Percentiles rank a stretch among this genome's conserved stretches.
Evolutionary conservation across 2,113 vertebrate genomes (phyloP).

Genomic region (Ophiodon elongatus): DNA sequence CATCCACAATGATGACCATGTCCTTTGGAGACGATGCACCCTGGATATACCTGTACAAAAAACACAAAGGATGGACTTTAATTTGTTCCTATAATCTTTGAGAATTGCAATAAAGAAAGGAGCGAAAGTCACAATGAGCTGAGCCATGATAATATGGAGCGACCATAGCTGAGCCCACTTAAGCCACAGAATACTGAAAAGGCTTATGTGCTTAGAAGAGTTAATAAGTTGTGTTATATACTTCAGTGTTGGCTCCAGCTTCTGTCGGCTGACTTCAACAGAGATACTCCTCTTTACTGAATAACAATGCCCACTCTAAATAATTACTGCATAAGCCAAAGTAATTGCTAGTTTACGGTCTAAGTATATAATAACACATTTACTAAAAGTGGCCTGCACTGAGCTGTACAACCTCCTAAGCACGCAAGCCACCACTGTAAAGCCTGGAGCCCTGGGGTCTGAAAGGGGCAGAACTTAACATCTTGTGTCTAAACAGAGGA

Average conservation of each 20-base stretch:
- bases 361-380: conserved; percentile 64
- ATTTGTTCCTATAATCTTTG: conserved; percentile 64
- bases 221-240: conserved; percentile 75
- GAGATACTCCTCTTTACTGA: conserved; percentile 57
- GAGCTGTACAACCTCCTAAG: conserved; percentile 20
- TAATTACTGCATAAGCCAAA: conserved; percentile 66
- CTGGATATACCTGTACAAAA: conserved; percentile 94
- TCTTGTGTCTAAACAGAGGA: neutral
- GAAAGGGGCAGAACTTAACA: conserved; percentile 10
- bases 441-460: neutral
- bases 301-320: conserved; percentile 67
- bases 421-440: neutral
- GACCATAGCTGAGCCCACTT: conserved; percentile 72
- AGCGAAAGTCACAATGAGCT: conserved; percentile 64
- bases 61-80: conserved; percentile 62
- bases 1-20: conserved; percentile 99
- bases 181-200: conserved; percentile 71
- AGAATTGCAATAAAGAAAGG: conserved; percentile 44
- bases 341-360: conserved; percentile 68
- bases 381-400: conserved; percentile 26
- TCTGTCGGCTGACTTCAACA: conserved; percentile 52
- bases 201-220: conserved; percentile 81
- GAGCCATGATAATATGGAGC: conserved; percentile 55
- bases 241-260: conserved; percentile 60
- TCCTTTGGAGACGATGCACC: conserved; percentile 98